A percentile compares a stretch with the other conserved stretches of the same genome.
phyloP scores from a whole-genome alignment of 2,888 invertebrate species.

The Campoplex capitator region DNA sequence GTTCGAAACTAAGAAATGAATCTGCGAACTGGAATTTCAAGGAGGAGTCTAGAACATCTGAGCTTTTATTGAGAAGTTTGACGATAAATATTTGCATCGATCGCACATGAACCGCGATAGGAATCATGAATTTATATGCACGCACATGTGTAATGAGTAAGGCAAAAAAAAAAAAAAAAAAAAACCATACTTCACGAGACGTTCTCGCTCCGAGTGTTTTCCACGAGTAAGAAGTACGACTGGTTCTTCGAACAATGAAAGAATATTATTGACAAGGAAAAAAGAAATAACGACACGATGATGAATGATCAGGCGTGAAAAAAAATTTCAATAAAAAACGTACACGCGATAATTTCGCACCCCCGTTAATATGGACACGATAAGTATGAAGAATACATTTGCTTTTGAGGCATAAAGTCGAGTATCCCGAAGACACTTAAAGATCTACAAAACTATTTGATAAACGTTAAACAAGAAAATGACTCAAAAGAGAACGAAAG shows the following conservation, averaged over 20 bases:
- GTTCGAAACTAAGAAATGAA: slow-evolving; percentile 1
- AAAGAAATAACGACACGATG: slow-evolving; percentile 29
- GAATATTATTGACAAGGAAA: neutral
- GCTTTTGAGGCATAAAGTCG: slow-evolving; percentile 35
- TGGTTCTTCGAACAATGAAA: slow-evolving; percentile 5
- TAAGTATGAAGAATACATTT: slow-evolving; percentile 5
- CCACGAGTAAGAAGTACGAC: neutral
- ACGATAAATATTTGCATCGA: slow-evolving; percentile 52
- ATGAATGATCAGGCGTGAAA: slow-evolving; percentile 14
- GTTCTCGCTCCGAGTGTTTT: slow-evolving; percentile 69
- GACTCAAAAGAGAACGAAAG: slow-evolving; percentile 34
- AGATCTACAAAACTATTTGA: slow-evolving; percentile 58
- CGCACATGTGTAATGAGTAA: slow-evolving; percentile 64
- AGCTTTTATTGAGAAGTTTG: slow-evolving; percentile 31
- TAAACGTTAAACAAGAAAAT: slow-evolving; percentile 53
- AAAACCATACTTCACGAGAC: slow-evolving; percentile 55
- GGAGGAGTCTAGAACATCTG: slow-evolving; percentile 41
- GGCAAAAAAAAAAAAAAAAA: slow-evolving; percentile 63
- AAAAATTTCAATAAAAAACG: slow-evolving; percentile 42
- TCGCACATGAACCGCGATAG: slow-evolving; percentile 68
- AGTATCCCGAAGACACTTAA: slow-evolving; percentile 56
- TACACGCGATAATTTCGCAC: slow-evolving; percentile 30
- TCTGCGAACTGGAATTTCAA: slow-evolving; percentile 19
- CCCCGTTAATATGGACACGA: slow-evolving; percentile 17
- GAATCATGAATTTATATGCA: slow-evolving; percentile 65